A percentile compares a stretch with the other conserved stretches of the same genome.
Conservation (phyloP, 2,113 vertebrate species). For the Puffinus mauretanicus region DNA sequence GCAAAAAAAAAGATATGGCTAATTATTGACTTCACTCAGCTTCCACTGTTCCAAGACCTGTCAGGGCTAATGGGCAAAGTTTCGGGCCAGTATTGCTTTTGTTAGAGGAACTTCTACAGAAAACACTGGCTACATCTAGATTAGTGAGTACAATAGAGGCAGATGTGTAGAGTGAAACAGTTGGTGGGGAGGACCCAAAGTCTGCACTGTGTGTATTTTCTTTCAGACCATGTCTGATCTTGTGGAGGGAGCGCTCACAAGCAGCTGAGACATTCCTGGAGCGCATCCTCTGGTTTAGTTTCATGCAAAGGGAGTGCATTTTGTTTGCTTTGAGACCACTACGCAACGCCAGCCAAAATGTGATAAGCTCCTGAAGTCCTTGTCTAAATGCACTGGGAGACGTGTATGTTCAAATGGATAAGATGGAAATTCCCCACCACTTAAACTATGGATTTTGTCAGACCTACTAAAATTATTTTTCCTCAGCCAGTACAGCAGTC, state of each 20-base stretch:
- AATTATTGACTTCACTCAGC: not conserved
- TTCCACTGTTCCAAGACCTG: not conserved
- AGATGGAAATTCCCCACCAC: not conserved
- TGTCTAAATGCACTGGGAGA: not conserved
- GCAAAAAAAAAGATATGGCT: accelerated
- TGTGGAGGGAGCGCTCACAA: not conserved
- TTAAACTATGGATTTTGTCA: not conserved
- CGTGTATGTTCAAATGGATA: accelerated
- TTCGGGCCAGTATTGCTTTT: not conserved
- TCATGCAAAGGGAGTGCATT: not conserved
- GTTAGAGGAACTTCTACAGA: not conserved
- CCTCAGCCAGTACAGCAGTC: not conserved
- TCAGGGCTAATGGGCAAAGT: not conserved
- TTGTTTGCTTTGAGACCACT: not conserved
- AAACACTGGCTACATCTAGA: not conserved
- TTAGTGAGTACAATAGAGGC: not conserved
- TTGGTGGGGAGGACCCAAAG: not conserved
- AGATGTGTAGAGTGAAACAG: not conserved
- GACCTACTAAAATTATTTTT: not conserved
- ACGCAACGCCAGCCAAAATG: not conserved
- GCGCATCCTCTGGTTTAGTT: not conserved
- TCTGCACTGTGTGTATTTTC: not conserved
- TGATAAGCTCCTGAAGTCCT: not conserved
- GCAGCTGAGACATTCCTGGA: not conserved
- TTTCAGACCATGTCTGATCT: not conserved